Base-by-base conservation (phyloP, 2,888 invertebrate species). In the Nemotelus pantherinus region DNA sequence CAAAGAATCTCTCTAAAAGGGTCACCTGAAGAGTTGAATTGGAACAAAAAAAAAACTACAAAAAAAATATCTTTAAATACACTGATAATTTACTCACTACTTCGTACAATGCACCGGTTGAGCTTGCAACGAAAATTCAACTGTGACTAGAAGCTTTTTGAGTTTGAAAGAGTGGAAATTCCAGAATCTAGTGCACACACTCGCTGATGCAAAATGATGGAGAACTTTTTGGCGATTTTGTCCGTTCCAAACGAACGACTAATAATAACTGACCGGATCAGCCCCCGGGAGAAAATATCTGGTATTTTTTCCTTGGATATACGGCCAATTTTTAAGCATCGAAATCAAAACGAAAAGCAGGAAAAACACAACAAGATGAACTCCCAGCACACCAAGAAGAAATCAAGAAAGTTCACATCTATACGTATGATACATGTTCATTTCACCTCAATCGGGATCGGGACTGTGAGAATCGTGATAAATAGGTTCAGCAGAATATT, bases 201-300 rank as follows among this genome's bases (percentile, higher is more conserved):
- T 39, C 25, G 25, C 25, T 25, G 25, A 25, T 25, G 25, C 25
- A 25, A 25, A 25, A 50, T 39, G 55, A 76, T 76, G 76, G 76
- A 76, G 76, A 76, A 76, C 65, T 65, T 65, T 76, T 76, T 10
- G 75, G 45, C 9, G 67, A 76, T 67, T 76, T 67, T 67, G 76
- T 77, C 86, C 84, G 85, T 84, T 85, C 86, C 82, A 83, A 83
- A 82, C 85, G 83, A 85, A 84, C 84, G 85, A 80, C 84, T 83
- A 83, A 83, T 81, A 83, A 83, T 83, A 85, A 86, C 86, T 86
- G 84, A 60, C 74, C 74, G 74, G 48, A 74, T 74, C 74, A 41
- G 74, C 50, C 63, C 39, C 74, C 10, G 48, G 85, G 83, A 50
- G 70, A 60, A 53, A 63, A 48, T 44, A 5, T 53, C 63, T 71